These are phyloP conservation scores for Poecilia picta DNA, from an alignment of 2,797 vertebrate genomes.

Conservation along the genomic window DNA sequence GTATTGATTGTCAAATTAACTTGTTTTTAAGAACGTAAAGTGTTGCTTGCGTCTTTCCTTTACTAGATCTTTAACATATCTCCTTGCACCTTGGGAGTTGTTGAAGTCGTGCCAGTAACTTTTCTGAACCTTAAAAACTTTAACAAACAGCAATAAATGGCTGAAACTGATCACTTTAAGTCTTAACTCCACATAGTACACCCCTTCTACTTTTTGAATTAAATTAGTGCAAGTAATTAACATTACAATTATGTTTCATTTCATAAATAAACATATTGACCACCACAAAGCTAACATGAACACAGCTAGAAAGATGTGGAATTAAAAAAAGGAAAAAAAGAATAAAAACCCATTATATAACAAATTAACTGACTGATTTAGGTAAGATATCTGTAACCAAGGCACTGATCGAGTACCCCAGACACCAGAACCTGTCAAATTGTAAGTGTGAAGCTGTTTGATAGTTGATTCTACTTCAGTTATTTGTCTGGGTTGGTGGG, in stretches of 20 bases:
- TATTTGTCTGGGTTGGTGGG: conserved; percentile 6
- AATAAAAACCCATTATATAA: neutral
- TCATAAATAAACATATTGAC: no score
- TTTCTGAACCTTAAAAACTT: no score
- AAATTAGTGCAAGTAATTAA: neutral
- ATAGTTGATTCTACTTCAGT: conserved; percentile 20
- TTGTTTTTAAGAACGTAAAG: no score
- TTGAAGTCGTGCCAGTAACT: no score
- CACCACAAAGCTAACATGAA: neutral
- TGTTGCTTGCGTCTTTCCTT: no score
- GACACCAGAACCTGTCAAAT: conserved; percentile 29
- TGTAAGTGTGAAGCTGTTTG: conserved; percentile 16
- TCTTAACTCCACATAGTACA: neutral
- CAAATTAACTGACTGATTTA: conserved; percentile 2
- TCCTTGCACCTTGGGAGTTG: no score
- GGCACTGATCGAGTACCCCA: conserved; percentile 23
- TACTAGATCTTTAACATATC: no score
- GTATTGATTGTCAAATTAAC: no score
- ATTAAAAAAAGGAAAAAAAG: neutral
- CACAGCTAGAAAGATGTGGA: neutral
- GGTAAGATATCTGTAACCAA: conserved; percentile 21
- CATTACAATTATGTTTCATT: no score
- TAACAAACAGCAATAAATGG: no score
- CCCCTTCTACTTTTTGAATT: neutral
- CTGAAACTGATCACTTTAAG: neutral